Conservation (phyloP, 1,140 invertebrate genomes). For the Drosophila nigrodunni region DNA sequence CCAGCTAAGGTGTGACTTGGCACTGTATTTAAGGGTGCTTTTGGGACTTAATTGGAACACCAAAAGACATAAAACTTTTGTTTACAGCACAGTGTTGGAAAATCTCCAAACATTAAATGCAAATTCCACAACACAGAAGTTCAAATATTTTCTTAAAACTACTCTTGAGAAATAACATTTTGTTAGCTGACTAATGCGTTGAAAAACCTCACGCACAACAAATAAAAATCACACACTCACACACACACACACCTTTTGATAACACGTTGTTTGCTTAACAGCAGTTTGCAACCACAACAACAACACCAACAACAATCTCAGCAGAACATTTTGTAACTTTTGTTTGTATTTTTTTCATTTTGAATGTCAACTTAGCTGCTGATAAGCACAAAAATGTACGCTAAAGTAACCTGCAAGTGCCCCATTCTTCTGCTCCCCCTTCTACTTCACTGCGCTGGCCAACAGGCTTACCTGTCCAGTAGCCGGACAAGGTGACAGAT, state of each 20-base stretch:
- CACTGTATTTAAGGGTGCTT: slow-evolving; percentile 14
- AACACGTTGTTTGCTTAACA: slow-evolving; percentile 52
- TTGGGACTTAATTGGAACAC: slow-evolving; percentile 12
- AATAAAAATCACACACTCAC: slow-evolving; percentile 11
- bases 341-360: slow-evolving; percentile 40
- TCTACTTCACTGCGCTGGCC: neutral
- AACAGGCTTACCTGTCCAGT: slow-evolving; percentile 8
- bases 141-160: slow-evolving; percentile 4
- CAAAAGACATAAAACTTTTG: too few relatives aligned
- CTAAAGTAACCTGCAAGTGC: slow-evolving; percentile 4
- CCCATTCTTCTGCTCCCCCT: neutral
- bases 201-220: slow-evolving; percentile 1
- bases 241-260: slow-evolving; percentile 40
- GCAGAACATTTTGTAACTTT: slow-evolving; percentile 60
- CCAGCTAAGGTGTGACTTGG: slow-evolving; percentile 16
- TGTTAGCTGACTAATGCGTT: slow-evolving; percentile 54
- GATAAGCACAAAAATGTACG: slow-evolving; percentile 44
- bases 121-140: slow-evolving; percentile 26
- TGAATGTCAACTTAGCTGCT: slow-evolving; percentile 71
- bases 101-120: neutral
- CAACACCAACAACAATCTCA: slow-evolving; percentile 21
- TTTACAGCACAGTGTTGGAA: neutral
- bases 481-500: slow-evolving; percentile 26
- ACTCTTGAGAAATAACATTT: slow-evolving; percentile 15
- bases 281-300: slow-evolving; percentile 14